These are phyloP conservation scores for Cassiopea xamachana DNA, from an alignment of 30 jellyfish, hydroid and myxozoan species.

Conservation along the genomic window DNA sequence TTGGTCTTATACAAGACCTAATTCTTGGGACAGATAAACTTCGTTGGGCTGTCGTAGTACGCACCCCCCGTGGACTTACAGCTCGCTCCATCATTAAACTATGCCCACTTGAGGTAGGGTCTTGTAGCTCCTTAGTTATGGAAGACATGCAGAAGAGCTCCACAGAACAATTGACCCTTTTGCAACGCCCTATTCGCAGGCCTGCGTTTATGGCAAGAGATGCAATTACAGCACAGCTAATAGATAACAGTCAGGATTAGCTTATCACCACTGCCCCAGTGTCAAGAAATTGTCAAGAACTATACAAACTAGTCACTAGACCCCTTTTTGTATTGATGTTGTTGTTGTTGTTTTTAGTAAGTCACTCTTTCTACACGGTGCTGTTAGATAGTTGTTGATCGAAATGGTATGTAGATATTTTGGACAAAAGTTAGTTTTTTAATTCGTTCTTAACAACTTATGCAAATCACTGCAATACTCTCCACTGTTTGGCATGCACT, in stretches of 20 bases:
- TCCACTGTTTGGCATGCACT: not conserved
- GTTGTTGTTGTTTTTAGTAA: no score
- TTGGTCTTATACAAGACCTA: not conserved
- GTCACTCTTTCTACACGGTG: no score
- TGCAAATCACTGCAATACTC: not conserved
- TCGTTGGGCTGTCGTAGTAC: not conserved
- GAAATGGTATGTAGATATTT: no score
- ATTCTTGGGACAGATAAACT: conserved; percentile 1
- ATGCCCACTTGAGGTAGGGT: not conserved
- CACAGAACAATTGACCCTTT: not conserved
- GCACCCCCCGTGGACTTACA: not conserved
- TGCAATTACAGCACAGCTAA: not conserved
- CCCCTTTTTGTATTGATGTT: not conserved
- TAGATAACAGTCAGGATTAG: not conserved
- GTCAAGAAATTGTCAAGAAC: not conserved
- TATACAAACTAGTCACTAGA: not conserved
- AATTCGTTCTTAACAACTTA: no score
- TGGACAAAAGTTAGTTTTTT: no score
- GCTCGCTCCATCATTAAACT: not conserved
- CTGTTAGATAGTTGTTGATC: no score
- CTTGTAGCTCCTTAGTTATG: not conserved
- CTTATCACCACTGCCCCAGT: not conserved
- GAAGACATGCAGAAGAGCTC: not conserved
- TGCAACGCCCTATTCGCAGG: not conserved
- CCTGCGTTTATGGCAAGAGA: not conserved